These are phyloP conservation scores for Unio pictorum DNA, from an alignment of 2,888 invertebrate genomes.

Conservation along the genomic window DNA sequence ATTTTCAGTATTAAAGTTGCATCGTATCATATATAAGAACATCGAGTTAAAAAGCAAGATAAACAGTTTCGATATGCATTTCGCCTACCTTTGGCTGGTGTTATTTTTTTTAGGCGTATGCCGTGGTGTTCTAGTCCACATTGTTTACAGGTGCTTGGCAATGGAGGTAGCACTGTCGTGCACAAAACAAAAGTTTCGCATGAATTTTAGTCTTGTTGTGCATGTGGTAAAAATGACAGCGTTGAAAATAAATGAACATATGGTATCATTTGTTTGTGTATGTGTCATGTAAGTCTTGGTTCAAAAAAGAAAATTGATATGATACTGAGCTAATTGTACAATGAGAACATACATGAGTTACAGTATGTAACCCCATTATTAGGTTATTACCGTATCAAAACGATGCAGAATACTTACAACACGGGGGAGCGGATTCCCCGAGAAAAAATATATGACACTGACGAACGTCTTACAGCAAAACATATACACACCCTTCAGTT, in stretches of 20 bases:
- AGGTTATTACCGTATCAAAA: not conserved
- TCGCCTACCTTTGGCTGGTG: too few species aligned
- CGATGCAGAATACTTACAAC: slow-evolving; percentile 60
- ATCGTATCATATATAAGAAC: too few species aligned
- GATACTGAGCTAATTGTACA: too few species aligned
- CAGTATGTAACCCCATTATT: too few species aligned
- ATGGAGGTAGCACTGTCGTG: slow-evolving; percentile 8
- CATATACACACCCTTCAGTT: slow-evolving; percentile 66
- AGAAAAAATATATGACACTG: slow-evolving; percentile 48
- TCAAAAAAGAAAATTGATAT: too few species aligned
- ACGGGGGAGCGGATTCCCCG: slow-evolving; percentile 45
- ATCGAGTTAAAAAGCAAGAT: too few species aligned
- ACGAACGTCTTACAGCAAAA: slow-evolving; percentile 60
- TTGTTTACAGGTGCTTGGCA: slow-evolving; percentile 48
- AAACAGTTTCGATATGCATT: too few species aligned
- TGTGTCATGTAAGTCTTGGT: too few species aligned
- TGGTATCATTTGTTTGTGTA: too few species aligned
- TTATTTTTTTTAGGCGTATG: too few species aligned
- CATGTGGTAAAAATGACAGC: not conserved
- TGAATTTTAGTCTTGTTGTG: slow-evolving; percentile 9
- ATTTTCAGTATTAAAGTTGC: too few species aligned
- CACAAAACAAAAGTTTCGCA: slow-evolving; percentile 8
- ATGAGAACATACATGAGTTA: too few species aligned
- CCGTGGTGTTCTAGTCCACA: not conserved
- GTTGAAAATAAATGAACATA: not conserved